Base-by-base conservation (phyloP, 1,140 invertebrate species). In the Cydia amplana region DNA sequence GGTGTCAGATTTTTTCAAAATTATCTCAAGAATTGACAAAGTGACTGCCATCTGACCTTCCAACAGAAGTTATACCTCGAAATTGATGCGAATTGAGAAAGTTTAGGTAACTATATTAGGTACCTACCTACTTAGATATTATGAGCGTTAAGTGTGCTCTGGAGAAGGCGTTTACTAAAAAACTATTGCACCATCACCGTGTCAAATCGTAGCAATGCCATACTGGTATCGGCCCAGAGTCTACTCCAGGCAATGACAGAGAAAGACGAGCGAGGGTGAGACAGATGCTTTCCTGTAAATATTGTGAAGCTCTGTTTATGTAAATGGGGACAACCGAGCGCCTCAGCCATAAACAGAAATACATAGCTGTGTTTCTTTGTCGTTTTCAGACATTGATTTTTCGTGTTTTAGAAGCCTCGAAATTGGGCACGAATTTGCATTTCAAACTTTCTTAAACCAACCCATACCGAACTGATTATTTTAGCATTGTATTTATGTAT, bases 271-370 rank as follows among this genome's bases (percentile, higher is more conserved):
- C 28, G n/a, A 12, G 64, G 32, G 23, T 28, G 65, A 70, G 65
- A 70, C 65, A 70, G 65, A 32, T 67, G 64, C 64, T 32, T 67
- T 67, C 64, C 32, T 40, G 65, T 70, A 70, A 70, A 70, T 40
- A 70, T 70, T 70, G 65, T 70, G 65, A 23, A 60, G 55, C 65
- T n/a, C 65, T 70, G 65, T 70, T 70, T 70, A 70, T 70, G 65
- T 70, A 70, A 70, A 70, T 70, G 65, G 65, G 65, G 65, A 70
- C 65, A 40, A 40, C 28, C 28, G 23, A 25, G 63, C 63, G 25
- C 64, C 64, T 67, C 64, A 36, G 65, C 32, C 9, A 40, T 28
- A 70, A 70, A 70, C 65, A 36, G 65, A 70, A 70, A 70, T 70
- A 70, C 36, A 70, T 70, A 70, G 65, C 65, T n/a, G 28, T 70